phyloP scores from a whole-genome alignment of 2,113 vertebrate genomes.

The Hiodon alosoides region DNA sequence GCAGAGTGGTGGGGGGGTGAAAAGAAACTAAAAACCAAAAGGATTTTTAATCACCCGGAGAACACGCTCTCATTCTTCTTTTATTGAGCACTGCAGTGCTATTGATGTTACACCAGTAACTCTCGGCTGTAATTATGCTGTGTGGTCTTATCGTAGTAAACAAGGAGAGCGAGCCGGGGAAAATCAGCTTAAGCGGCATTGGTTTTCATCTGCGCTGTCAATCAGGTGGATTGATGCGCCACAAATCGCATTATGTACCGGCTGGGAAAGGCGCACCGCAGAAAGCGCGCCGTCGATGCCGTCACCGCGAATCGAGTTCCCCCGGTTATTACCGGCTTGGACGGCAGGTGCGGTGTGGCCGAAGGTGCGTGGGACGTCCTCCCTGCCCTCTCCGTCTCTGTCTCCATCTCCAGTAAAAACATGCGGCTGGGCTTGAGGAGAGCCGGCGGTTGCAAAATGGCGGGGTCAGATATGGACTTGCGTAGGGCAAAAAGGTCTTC shows the following conservation, averaged over 20 bases:
- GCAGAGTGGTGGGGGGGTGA: conserved; percentile 18
- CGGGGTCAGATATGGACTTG: conserved; percentile 22
- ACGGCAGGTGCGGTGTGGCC: no score
- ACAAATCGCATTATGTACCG: conserved; percentile 5
- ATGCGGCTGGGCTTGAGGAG: neutral
- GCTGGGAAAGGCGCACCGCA: no score
- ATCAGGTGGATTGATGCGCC: conserved; percentile 24
- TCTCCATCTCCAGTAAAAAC: no score
- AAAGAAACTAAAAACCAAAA: conserved; percentile 32
- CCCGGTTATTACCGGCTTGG: no score
- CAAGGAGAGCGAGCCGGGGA: conserved; percentile 9
- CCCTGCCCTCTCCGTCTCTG: no score
- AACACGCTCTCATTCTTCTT: conserved; percentile 41
- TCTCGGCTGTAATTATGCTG: conserved; percentile 34
- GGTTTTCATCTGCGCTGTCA: conserved; percentile 24
- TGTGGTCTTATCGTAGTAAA: conserved; percentile 35
- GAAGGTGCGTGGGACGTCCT: no score
- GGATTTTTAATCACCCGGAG: conserved; percentile 43
- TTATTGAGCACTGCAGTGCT: conserved; percentile 34
- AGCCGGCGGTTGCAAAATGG: conserved; percentile 14
- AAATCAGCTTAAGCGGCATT: conserved; percentile 21
- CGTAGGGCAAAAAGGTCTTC: conserved; percentile 6
- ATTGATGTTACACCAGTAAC: conserved; percentile 41
- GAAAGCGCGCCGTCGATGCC: neutral
- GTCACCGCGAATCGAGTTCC: neutral